Percentiles rank a stretch among this genome's conserved stretches.
Evolutionary conservation across 1,140 invertebrate species (phyloP).

Genomic region (Stegodyphus dumicola): DNA sequence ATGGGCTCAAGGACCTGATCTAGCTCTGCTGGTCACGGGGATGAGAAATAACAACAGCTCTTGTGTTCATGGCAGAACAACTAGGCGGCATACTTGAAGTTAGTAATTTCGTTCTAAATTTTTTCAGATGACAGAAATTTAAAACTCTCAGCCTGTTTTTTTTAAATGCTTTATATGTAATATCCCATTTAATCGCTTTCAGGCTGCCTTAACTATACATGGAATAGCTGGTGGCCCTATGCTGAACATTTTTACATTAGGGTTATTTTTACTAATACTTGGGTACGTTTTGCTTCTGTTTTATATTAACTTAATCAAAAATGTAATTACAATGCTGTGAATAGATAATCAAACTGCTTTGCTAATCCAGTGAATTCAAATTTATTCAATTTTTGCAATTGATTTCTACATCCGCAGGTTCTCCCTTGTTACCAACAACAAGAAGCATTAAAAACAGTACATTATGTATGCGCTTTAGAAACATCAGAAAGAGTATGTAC

Average conservation of each 20-base stretch:
- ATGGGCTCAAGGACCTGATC: too few species aligned
- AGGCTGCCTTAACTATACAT: conserved; percentile 69
- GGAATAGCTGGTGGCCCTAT: conserved; percentile 77
- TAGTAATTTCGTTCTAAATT: not conserved
- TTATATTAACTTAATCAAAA: not conserved
- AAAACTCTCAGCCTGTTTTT: not conserved
- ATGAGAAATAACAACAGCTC: too few species aligned
- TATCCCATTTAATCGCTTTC: conserved; percentile 52
- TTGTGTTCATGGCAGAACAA: conserved; percentile 66
- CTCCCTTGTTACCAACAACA: too few species aligned
- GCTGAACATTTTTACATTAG: conserved; percentile 81
- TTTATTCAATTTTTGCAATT: not conserved
- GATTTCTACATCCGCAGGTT: too few species aligned
- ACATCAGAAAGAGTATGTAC: too few species aligned
- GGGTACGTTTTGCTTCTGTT: conserved; percentile 69
- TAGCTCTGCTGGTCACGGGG: too few species aligned
- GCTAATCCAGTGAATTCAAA: not conserved
- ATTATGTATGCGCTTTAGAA: too few species aligned
- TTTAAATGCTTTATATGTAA: not conserved
- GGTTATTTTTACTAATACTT: conserved; percentile 80
- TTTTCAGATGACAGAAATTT: not conserved
- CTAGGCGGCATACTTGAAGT: conserved; percentile 68
- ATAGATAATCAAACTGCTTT: not conserved
- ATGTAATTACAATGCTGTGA: not conserved
- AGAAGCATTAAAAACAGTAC: too few species aligned